Evolutionary conservation across 2,797 vertebrate genomes (phyloP).

Genomic region (Tragelaphus oryx): DNA sequence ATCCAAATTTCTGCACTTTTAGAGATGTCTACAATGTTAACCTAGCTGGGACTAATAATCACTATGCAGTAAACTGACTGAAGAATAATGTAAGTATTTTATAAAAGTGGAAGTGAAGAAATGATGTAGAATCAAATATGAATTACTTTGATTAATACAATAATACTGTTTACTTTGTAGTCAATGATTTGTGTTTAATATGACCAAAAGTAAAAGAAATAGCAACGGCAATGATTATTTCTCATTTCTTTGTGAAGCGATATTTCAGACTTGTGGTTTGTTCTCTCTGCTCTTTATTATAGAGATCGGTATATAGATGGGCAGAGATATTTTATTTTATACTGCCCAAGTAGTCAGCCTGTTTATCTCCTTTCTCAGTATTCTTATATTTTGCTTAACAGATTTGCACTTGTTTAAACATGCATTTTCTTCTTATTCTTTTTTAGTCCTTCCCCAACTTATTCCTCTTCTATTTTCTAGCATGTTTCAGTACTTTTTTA

Average conservation of each 20-base stretch:
- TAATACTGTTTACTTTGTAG: background rate
- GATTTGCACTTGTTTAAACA: background rate
- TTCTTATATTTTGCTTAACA: background rate
- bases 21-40: background rate
- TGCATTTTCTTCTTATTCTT: background rate
- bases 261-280: background rate
- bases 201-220: background rate
- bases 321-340: background rate
- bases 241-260: background rate
- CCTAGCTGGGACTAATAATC: background rate
- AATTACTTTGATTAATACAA: background rate
- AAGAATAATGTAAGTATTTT: background rate
- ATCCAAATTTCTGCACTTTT: background rate
- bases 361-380: background rate
- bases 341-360: background rate
- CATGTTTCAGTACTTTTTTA: background rate
- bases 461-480: background rate
- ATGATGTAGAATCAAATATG: background rate
- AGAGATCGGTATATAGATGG: background rate
- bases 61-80: background rate
- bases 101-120: background rate
- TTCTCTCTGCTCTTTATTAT: background rate
- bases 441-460: background rate
- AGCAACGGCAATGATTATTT: background rate
- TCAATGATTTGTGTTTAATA: background rate